A percentile compares a stretch with the other conserved stretches of the same genome.
Conservation (phyloP, 2,888 invertebrate genomes). For the Minunthozetes semirufus region DNA sequence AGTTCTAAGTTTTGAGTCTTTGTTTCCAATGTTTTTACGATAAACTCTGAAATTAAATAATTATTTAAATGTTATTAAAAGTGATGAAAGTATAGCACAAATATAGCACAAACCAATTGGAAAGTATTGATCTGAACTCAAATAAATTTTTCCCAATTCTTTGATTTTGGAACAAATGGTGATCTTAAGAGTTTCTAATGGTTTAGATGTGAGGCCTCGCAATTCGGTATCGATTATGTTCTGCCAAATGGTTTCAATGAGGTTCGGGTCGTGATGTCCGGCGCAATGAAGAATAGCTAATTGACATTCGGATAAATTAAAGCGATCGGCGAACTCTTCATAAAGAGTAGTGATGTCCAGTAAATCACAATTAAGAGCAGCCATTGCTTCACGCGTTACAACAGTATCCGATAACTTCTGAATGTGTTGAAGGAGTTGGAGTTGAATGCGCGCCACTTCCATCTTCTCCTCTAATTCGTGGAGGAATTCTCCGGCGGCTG, state of each 20-base stretch:
- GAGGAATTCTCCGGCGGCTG: conserved; percentile 61
- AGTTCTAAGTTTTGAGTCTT: conserved; percentile 46
- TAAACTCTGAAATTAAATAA: conserved; percentile 45
- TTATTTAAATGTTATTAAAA: not conserved
- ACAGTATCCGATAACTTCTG: conserved; percentile 50
- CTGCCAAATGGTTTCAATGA: conserved; percentile 86
- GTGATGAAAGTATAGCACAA: too few species aligned
- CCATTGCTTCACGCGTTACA: conserved; percentile 55
- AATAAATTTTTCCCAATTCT: conserved; percentile 67
- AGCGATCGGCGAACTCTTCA: conserved; percentile 83
- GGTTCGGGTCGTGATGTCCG: conserved; percentile 75
- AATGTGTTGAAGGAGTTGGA: conserved; percentile 61
- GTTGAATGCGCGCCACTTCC: conserved; percentile 57
- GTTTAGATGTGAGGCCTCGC: conserved; percentile 41
- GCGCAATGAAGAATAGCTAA: conserved; percentile 90
- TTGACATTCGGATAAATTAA: conserved; percentile 85
- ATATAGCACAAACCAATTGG: conserved; percentile 62
- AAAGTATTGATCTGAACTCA: conserved; percentile 75
- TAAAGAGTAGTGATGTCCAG: conserved; percentile 82
- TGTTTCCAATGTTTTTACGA: conserved; percentile 49
- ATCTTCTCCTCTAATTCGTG: conserved; percentile 86
- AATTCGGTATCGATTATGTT: conserved; percentile 59
- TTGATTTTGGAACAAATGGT: conserved; percentile 62
- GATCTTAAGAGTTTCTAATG: conserved; percentile 46
- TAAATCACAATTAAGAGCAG: conserved; percentile 69